Evolutionary conservation across 2,113 vertebrate genomes (phyloP).

Genomic region (Noctilio leporinus): DNA sequence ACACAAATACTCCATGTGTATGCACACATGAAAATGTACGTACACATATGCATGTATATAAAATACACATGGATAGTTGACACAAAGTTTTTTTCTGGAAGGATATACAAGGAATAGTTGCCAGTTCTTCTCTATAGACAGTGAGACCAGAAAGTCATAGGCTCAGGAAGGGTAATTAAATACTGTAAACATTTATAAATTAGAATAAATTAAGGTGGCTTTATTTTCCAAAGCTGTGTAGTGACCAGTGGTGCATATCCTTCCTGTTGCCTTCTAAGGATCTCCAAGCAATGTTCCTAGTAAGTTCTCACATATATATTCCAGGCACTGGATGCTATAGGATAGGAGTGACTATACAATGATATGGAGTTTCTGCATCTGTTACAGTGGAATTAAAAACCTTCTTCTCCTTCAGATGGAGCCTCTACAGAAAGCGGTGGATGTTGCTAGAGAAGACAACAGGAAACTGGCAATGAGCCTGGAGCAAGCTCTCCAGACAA

Average conservation of each 20-base stretch:
- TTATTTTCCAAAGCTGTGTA: neutral
- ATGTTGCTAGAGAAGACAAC: slow-evolving; percentile 73
- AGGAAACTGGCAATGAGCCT: slow-evolving; percentile 72
- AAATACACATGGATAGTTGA: neutral
- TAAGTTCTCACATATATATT: neutral
- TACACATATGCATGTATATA: neutral
- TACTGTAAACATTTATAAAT: neutral
- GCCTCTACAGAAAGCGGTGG: slow-evolving; percentile 72
- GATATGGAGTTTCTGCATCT: neutral
- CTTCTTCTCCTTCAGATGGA: slow-evolving; percentile 65
- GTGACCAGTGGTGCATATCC: neutral
- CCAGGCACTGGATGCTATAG: neutral
- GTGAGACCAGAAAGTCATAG: neutral
- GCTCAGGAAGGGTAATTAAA: neutral
- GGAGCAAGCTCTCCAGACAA: slow-evolving; percentile 74
- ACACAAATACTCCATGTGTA: neutral
- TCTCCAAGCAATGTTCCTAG: neutral
- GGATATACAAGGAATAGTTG: neutral
- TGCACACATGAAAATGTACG: neutral
- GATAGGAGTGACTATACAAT: neutral
- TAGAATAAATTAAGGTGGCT: neutral
- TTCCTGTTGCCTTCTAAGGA: neutral
- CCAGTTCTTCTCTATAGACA: neutral
- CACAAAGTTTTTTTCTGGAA: neutral
- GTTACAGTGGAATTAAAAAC: neutral